Evolutionary conservation across 2,888 invertebrate genomes (phyloP).

Genomic region (Glomeris marginata): DNA sequence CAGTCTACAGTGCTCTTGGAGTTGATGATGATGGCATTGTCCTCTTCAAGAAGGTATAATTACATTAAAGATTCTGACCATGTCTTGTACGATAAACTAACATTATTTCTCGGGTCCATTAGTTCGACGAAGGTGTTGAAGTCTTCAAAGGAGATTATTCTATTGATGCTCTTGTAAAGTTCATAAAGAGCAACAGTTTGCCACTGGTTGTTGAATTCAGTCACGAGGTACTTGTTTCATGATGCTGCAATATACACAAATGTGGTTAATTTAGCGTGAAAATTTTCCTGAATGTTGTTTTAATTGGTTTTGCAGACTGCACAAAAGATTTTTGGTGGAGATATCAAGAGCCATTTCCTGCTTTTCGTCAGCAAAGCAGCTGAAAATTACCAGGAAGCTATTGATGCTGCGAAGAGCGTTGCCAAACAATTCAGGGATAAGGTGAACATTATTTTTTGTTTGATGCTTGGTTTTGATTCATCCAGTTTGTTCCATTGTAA

Average conservation of each 20-base stretch:
- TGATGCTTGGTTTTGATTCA: too few species aligned
- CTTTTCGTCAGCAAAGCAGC: slow-evolving; percentile 80
- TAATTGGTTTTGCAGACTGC: slow-evolving; percentile 55
- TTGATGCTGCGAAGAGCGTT: slow-evolving; percentile 60
- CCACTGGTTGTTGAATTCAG: slow-evolving; percentile 91
- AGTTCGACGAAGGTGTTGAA: slow-evolving; percentile 74
- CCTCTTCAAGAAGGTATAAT: slow-evolving; percentile 74
- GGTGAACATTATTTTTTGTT: slow-evolving; percentile 28
- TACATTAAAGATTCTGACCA: too few species aligned
- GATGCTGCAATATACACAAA: background rate
- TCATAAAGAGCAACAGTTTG: slow-evolving; percentile 67
- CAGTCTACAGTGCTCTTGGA: slow-evolving; percentile 62
- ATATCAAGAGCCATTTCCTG: slow-evolving; percentile 90
- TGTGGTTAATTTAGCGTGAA: background rate
- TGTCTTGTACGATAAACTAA: background rate
- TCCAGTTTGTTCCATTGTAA: too few species aligned
- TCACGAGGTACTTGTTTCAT: slow-evolving; percentile 48
- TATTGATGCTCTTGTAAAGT: slow-evolving; percentile 57
- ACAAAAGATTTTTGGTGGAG: slow-evolving; percentile 95
- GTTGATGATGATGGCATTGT: slow-evolving; percentile 62
- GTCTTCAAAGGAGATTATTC: slow-evolving; percentile 52
- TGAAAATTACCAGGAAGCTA: slow-evolving; percentile 64
- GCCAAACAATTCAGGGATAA: slow-evolving; percentile 83
- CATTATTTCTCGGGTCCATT: slow-evolving; percentile 18
- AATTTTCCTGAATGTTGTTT: slow-evolving; percentile 7